These are phyloP conservation scores for Glossosoma conforme DNA, from an alignment of 1,140 invertebrate species.

Conservation along the genomic window DNA sequence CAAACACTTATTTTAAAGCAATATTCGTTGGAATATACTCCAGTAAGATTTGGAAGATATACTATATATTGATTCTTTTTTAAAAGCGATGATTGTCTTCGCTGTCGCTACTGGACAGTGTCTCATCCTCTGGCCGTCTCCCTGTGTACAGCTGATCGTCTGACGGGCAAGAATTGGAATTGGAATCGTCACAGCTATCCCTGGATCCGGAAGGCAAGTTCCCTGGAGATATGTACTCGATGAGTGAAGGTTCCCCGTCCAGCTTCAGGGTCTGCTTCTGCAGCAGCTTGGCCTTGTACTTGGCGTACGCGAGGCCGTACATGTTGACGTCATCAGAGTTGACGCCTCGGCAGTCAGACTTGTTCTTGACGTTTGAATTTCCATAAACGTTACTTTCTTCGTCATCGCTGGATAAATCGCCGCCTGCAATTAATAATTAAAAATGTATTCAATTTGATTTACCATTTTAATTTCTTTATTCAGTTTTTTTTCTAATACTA, in stretches of 20 bases:
- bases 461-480: no score
- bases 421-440: slow-evolving; percentile 40
- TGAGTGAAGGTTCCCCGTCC: slow-evolving; percentile 7
- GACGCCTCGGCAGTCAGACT: slow-evolving; percentile 25
- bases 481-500: no score
- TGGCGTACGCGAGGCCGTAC: slow-evolving; percentile 44
- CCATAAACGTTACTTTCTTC: slow-evolving; percentile 44
- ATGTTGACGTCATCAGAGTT: slow-evolving; percentile 41
- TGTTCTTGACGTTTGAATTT: slow-evolving; percentile 24
- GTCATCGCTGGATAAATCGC: slow-evolving; percentile 49
- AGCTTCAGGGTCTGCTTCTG: slow-evolving; percentile 1
- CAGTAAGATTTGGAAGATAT: no score
- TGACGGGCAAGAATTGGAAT: background rate
- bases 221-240: background rate
- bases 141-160: no score
- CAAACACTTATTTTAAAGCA: no score
- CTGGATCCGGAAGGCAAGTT: no score
- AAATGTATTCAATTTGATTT: no score
- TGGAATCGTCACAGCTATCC: slow-evolving; percentile 5
- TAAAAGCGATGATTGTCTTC: no score
- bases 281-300: slow-evolving; percentile 42
- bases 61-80: no score
- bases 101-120: no score
- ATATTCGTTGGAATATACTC: no score
- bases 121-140: no score